Evolutionary conservation across 1,140 invertebrate genomes (phyloP).

Genomic region (Panagrolaimus sp.): DNA sequence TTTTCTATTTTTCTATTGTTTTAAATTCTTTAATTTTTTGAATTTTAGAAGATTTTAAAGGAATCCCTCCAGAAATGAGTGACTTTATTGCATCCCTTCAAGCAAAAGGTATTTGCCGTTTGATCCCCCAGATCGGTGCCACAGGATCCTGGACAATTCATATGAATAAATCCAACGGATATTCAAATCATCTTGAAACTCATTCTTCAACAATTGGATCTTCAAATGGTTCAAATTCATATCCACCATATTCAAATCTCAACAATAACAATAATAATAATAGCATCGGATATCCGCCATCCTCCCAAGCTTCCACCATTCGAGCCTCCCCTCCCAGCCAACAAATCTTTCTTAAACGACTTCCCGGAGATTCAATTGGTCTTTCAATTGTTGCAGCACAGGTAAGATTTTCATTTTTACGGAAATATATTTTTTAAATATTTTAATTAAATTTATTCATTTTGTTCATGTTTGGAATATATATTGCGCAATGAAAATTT

Average conservation of each 20-base stretch:
- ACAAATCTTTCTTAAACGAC: constrained; percentile 23
- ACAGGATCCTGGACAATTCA: constrained; percentile 90
- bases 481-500: neutral
- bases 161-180: constrained; percentile 64
- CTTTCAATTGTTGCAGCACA: constrained; percentile 57
- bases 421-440: no score
- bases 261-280: constrained; percentile 11
- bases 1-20: neutral
- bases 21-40: neutral
- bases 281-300: constrained; percentile 12
- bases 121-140: constrained; percentile 80
- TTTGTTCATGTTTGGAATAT: neutral
- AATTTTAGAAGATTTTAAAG: constrained; percentile 37
- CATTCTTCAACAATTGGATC: neutral
- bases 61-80: constrained; percentile 35
- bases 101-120: constrained; percentile 70
- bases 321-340: no score
- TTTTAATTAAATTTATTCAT: neutral
- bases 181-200: constrained; percentile 1
- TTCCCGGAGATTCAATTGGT: constrained; percentile 43
- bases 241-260: constrained; percentile 1
- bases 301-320: no score
- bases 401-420: constrained; percentile 36
- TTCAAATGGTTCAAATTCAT: constrained; percentile 20
- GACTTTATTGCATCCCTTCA: constrained; percentile 35